phyloP scores from a whole-genome alignment of 2,888 invertebrate genomes.

The Eupsilia transversa region DNA sequence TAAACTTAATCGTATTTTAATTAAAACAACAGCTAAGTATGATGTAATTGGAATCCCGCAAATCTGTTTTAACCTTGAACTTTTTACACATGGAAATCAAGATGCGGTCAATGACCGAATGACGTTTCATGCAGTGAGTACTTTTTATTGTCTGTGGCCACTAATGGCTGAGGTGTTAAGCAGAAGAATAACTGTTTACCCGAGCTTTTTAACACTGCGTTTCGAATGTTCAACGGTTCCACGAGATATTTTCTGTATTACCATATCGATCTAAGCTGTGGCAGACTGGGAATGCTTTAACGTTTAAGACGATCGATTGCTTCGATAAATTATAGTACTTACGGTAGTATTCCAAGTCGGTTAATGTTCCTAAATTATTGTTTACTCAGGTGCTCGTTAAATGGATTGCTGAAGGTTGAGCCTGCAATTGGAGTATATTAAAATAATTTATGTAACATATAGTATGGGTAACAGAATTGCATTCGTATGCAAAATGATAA shows the following conservation, averaged over 20 bases:
- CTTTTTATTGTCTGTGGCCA: constrained; percentile 58
- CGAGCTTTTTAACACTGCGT: constrained; percentile 54
- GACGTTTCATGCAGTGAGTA: constrained; percentile 55
- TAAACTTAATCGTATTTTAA: background rate
- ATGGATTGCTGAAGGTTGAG: constrained; percentile 10
- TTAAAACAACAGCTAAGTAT: constrained; percentile 22
- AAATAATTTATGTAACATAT: background rate
- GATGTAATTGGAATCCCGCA: constrained; percentile 43
- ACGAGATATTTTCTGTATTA: constrained; percentile 46
- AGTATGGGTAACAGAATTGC: background rate
- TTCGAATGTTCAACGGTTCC: constrained; percentile 56
- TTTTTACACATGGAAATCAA: constrained; percentile 35
- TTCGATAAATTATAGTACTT: constrained; percentile 52
- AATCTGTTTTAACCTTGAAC: constrained; percentile 54
- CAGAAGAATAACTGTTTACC: constrained; percentile 63
- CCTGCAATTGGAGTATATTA: background rate
- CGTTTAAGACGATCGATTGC: constrained; percentile 44
- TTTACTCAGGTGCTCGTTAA: constrained; percentile 32
- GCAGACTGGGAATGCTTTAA: constrained; percentile 24
- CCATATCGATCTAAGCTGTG: constrained; percentile 36
- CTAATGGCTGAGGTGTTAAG: constrained; percentile 64
- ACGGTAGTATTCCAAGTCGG: constrained; percentile 17
- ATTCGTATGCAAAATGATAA: constrained; percentile 27
- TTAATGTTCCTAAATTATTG: constrained; percentile 52
- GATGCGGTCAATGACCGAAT: constrained; percentile 57